phyloP scores from a whole-genome alignment of 1,140 invertebrate genomes.

The Hylyphantes graminicola region DNA sequence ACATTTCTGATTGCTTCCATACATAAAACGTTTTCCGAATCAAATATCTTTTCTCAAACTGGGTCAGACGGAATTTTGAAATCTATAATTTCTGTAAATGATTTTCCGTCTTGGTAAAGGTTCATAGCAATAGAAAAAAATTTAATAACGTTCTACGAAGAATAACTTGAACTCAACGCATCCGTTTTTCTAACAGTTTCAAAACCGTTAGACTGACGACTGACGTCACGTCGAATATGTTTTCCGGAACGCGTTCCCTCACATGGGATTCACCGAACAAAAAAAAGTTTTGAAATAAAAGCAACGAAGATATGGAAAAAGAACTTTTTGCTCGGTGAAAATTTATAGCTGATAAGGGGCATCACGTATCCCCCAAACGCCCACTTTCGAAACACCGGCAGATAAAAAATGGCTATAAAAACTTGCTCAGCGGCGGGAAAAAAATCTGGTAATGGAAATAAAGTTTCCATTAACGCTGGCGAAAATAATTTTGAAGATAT shows the following conservation, averaged over 20 bases:
- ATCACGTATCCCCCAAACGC: slow-evolving; percentile 21
- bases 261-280: neutral
- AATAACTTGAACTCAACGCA: too few species aligned
- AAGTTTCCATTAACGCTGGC: slow-evolving; percentile 55
- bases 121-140: too few species aligned
- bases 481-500: slow-evolving; percentile 53
- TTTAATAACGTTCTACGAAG: too few species aligned
- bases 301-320: slow-evolving; percentile 29
- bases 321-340: slow-evolving; percentile 41
- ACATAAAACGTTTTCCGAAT: too few species aligned
- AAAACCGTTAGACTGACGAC: neutral
- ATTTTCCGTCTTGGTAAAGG: too few species aligned
- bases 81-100: too few species aligned
- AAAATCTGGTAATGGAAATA: slow-evolving; percentile 44
- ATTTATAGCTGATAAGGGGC: slow-evolving; percentile 52
- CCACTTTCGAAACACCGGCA: neutral
- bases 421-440: neutral
- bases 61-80: too few species aligned
- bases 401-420: slow-evolving; percentile 41
- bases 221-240: slow-evolving; percentile 29
- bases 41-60: too few species aligned
- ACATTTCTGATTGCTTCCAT: too few species aligned
- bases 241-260: slow-evolving; percentile 37
- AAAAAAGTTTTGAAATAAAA: slow-evolving; percentile 26
- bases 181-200: too few species aligned